Percentiles rank a stretch among this genome's conserved stretches.
Conservation (phyloP, 1,140 invertebrate species). For the Drosophila quadrilineata region DNA sequence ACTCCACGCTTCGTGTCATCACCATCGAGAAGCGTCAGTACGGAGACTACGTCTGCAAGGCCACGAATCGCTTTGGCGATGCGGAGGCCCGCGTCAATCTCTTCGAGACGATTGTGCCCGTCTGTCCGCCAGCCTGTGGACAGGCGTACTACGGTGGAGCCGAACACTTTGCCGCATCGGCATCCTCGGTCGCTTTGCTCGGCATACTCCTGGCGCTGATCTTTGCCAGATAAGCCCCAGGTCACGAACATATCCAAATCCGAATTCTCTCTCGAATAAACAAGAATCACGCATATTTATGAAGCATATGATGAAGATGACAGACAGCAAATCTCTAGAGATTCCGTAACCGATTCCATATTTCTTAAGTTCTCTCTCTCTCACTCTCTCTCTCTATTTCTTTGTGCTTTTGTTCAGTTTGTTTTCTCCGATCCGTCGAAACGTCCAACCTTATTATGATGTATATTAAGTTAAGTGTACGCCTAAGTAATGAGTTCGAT, state of each 20-base stretch:
- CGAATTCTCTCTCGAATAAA: constrained; percentile 54
- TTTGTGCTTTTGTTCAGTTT: constrained; percentile 7
- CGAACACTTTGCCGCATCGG: constrained; percentile 66
- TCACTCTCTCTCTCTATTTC: constrained; percentile 15
- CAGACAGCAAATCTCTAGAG: constrained; percentile 37
- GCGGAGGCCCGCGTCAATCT: constrained; percentile 89
- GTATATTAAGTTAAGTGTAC: constrained; percentile 66
- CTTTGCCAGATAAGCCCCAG: constrained; percentile 74
- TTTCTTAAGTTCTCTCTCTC: too few species aligned
- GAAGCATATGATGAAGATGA: constrained; percentile 8
- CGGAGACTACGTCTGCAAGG: constrained; percentile 92
- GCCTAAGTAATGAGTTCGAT: constrained; percentile 52
- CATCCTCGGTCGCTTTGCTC: constrained; percentile 64
- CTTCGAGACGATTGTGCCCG: constrained; percentile 94
- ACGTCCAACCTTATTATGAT: constrained; percentile 63
- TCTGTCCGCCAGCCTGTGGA: constrained; percentile 95
- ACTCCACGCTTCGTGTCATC: constrained; percentile 93
- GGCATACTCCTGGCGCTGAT: constrained; percentile 60
- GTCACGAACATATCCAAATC: not conserved
- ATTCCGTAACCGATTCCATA: too few species aligned
- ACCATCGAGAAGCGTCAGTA: constrained; percentile 95
- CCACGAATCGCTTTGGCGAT: constrained; percentile 92
- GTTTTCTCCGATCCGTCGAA: constrained; percentile 27
- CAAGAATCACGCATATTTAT: constrained; percentile 40
- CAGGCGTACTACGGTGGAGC: constrained; percentile 86